Conservation (phyloP, 2,797 vertebrate species). For the Selene dorsalis region DNA sequence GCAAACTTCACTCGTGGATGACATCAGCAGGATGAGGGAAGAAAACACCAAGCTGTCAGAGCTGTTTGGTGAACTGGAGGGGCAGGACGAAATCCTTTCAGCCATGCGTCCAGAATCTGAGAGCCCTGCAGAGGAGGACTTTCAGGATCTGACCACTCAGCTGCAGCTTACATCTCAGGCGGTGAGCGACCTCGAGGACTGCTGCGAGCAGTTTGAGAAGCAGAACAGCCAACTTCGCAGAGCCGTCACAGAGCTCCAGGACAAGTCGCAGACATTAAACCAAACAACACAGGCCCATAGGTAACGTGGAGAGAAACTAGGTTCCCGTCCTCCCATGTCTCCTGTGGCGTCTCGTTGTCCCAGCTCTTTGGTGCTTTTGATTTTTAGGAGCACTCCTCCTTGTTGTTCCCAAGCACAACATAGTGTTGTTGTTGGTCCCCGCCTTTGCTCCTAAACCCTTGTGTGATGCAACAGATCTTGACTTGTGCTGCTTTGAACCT, state of each 20-base stretch:
- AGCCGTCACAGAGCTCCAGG: slow-evolving; percentile 76
- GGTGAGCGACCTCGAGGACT: slow-evolving; percentile 55
- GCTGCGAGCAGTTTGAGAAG: slow-evolving; percentile 76
- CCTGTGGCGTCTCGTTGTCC: slow-evolving; percentile 29
- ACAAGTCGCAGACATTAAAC: slow-evolving; percentile 69
- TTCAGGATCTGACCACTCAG: slow-evolving; percentile 41
- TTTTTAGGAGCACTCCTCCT: slow-evolving; percentile 8
- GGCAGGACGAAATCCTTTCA: slow-evolving; percentile 75
- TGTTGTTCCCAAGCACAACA: not conserved
- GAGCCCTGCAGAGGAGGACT: slow-evolving; percentile 34
- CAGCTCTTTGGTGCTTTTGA: slow-evolving; percentile 33
- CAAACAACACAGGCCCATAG: slow-evolving; percentile 76
- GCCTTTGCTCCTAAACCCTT: slow-evolving; percentile 13
- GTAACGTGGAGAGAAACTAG: slow-evolving; percentile 74
- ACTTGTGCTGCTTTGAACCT: slow-evolving; percentile 38
- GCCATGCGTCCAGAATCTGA: slow-evolving; percentile 16
- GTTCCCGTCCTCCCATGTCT: slow-evolving; percentile 38
- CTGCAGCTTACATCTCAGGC: slow-evolving; percentile 37
- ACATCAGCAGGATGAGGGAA: slow-evolving; percentile 74
- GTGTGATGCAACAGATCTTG: not conserved
- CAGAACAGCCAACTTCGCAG: slow-evolving; percentile 71
- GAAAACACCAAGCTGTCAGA: slow-evolving; percentile 77
- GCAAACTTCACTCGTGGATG: slow-evolving; percentile 61
- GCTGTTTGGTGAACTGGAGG: slow-evolving; percentile 81
- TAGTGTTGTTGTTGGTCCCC: slow-evolving; percentile 14